Conservation (phyloP, 2,113 vertebrate species). For the Scatophagus argus region DNA sequence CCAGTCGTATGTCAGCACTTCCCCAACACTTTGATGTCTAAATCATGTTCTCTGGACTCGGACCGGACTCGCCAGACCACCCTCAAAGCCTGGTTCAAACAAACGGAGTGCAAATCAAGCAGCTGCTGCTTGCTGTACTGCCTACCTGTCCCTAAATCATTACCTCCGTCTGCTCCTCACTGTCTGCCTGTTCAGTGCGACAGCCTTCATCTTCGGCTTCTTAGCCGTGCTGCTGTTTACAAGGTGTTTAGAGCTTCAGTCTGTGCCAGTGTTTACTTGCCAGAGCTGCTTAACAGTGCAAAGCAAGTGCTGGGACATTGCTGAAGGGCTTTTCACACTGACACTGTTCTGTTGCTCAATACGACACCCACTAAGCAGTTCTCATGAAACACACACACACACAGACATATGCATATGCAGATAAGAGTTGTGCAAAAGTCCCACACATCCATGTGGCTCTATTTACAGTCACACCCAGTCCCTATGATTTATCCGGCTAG, state of each 20-base stretch:
- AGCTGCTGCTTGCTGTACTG: not conserved
- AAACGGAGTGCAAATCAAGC: slow-evolving; percentile 2
- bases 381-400: not conserved
- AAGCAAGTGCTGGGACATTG: slow-evolving; percentile 58
- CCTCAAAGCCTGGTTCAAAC: slow-evolving; percentile 25
- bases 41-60: slow-evolving; percentile 5
- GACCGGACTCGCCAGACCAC: slow-evolving; percentile 39
- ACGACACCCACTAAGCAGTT: slow-evolving; percentile 42
- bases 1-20: slow-evolving; percentile 34
- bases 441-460: slow-evolving; percentile 16
- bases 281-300: slow-evolving; percentile 32
- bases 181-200: slow-evolving; percentile 39
- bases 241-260: slow-evolving; percentile 61
- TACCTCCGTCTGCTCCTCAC: slow-evolving; percentile 30
- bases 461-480: slow-evolving; percentile 22
- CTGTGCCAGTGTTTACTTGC: slow-evolving; percentile 60
- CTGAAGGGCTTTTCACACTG: slow-evolving; percentile 65
- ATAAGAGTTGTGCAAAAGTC: slow-evolving; percentile 30
- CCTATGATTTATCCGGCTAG: slow-evolving; percentile 33
- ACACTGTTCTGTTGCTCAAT: slow-evolving; percentile 55
- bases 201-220: slow-evolving; percentile 32
- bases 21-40: slow-evolving; percentile 38
- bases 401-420: slow-evolving; percentile 35
- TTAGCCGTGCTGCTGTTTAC: slow-evolving; percentile 54
- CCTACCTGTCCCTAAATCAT: slow-evolving; percentile 38